Percentiles rank a stretch among this genome's conserved stretches.
Evolutionary conservation across 2,888 invertebrate species (phyloP).

Genomic region (Silvanus unidentatus): DNA sequence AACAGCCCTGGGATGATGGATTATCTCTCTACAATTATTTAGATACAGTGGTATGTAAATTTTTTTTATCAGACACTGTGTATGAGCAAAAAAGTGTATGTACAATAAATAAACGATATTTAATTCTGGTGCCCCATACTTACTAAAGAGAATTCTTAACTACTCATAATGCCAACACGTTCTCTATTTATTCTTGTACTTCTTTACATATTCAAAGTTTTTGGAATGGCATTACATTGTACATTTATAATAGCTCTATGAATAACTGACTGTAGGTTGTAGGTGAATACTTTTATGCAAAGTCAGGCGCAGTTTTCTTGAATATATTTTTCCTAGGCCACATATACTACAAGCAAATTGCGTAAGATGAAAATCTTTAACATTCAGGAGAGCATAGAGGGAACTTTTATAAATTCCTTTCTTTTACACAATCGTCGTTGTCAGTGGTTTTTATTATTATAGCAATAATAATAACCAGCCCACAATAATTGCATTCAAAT

Average conservation of each 20-base stretch:
- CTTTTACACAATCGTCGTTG: too few species aligned
- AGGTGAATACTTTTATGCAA: too few species aligned
- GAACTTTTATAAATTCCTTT: slow-evolving; percentile 15
- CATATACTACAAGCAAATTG: slow-evolving; percentile 13
- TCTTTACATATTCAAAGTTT: background rate
- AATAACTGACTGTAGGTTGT: background rate
- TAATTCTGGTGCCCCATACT: too few species aligned
- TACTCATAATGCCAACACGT: too few species aligned
- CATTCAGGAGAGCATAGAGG: slow-evolving; percentile 12
- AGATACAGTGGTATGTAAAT: slow-evolving; percentile 56
- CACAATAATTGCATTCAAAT: too few species aligned
- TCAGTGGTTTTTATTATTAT: too few species aligned
- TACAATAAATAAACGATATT: too few species aligned
- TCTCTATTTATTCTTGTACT: background rate
- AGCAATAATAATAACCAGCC: too few species aligned
- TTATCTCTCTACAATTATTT: slow-evolving; percentile 69
- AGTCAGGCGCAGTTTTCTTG: background rate
- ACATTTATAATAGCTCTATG: background rate
- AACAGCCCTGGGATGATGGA: slow-evolving; percentile 74
- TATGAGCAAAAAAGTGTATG: too few species aligned
- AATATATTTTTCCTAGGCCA: slow-evolving; percentile 9
- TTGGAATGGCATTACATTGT: too few species aligned
- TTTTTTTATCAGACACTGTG: too few species aligned
- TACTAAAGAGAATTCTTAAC: too few species aligned
- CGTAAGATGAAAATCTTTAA: slow-evolving; percentile 10